These are phyloP conservation scores for Ispidina lecontei DNA, from an alignment of 2,797 vertebrate genomes.

Conservation along the genomic window DNA sequence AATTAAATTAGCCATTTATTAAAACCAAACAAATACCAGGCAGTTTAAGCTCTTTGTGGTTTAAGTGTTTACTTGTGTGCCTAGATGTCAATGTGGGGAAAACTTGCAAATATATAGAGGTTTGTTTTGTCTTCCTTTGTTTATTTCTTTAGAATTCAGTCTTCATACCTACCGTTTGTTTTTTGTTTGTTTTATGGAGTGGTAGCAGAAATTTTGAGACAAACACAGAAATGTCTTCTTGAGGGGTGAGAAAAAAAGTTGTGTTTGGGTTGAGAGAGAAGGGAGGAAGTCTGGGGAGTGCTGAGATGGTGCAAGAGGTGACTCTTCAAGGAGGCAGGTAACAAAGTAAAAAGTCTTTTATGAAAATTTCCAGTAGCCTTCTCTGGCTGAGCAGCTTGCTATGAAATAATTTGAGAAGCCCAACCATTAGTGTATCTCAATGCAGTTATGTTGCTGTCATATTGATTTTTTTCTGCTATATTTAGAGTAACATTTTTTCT, in stretches of 20 bases:
- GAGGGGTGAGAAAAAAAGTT: too few species aligned
- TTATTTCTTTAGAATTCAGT: not conserved
- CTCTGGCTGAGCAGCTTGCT: too few species aligned
- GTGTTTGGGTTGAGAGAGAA: not conserved
- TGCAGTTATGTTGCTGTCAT: too few species aligned
- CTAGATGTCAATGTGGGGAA: not conserved
- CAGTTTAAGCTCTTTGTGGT: not conserved
- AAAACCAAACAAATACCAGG: not conserved
- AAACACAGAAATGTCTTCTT: not conserved
- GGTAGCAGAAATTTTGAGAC: not conserved
- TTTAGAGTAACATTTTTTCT: too few species aligned
- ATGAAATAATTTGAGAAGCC: too few species aligned
- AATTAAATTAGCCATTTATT: constrained; percentile 29
- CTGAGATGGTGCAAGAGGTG: not conserved
- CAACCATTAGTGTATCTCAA: not conserved
- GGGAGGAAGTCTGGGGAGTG: not conserved
- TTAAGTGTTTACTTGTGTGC: not conserved
- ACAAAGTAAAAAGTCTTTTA: too few species aligned
- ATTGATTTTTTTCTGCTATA: too few species aligned
- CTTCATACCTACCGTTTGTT: not conserved
- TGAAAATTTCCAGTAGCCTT: too few species aligned
- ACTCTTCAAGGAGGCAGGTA: too few species aligned
- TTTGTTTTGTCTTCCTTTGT: not conserved
- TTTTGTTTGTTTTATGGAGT: not conserved
- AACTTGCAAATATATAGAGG: not conserved